Conservation (phyloP, 2,113 vertebrate genomes). For the Prochilodus magdalenae region DNA sequence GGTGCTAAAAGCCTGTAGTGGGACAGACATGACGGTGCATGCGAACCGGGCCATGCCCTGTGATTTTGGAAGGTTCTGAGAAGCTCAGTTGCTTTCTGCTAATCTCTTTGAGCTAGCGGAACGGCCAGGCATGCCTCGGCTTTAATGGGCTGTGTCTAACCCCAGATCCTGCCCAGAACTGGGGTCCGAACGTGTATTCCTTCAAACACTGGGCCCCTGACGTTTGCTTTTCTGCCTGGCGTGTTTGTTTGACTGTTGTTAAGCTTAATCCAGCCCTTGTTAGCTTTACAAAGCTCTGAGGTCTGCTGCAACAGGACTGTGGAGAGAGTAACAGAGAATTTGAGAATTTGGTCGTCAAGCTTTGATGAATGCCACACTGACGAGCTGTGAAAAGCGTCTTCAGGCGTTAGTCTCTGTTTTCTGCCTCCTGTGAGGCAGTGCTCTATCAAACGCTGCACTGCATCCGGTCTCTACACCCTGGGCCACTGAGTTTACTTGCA, state of each 20-base stretch:
- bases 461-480: neutral
- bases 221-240: neutral
- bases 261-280: neutral
- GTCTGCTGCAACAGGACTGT: neutral
- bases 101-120: neutral
- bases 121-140: neutral
- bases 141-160: neutral
- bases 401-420: neutral
- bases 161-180: neutral
- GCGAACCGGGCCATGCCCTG: neutral
- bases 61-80: neutral
- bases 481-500: neutral
- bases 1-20: neutral
- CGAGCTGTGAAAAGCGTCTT: neutral
- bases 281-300: neutral
- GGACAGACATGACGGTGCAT: conserved; percentile 19
- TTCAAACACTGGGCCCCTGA: neutral
- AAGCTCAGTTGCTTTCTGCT: neutral
- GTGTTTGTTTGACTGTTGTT: neutral
- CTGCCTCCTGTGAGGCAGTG: neutral
- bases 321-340: neutral
- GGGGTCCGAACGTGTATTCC: neutral
- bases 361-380: neutral
- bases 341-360: no score
- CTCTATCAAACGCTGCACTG: neutral